These are phyloP conservation scores for Meteorus colon DNA, from an alignment of 2,888 invertebrate genomes.

Conservation along the genomic window DNA sequence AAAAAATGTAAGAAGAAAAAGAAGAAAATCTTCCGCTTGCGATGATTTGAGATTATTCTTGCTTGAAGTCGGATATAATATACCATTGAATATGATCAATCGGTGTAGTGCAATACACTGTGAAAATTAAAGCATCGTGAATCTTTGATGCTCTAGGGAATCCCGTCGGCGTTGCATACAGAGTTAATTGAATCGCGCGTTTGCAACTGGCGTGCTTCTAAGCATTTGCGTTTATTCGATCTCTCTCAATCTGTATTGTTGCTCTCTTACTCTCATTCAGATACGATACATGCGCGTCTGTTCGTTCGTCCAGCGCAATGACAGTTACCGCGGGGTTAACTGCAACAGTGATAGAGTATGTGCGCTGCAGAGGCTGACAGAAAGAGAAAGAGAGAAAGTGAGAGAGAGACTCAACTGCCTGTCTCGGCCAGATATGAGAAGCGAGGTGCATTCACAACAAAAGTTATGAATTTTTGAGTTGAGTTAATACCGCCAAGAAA, in stretches of 20 bases:
- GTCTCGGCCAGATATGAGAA: constrained; percentile 44
- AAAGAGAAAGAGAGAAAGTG: constrained; percentile 9
- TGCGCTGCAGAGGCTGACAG: not conserved
- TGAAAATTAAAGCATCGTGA: constrained; percentile 44
- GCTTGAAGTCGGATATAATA: constrained; percentile 49
- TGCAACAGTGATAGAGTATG: constrained; percentile 34
- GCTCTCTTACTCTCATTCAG: constrained; percentile 26
- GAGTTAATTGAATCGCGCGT: constrained; percentile 54
- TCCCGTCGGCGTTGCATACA: constrained; percentile 51
- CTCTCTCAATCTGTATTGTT: constrained; percentile 5
- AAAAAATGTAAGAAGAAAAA: constrained; percentile 28
- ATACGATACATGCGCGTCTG: constrained; percentile 28
- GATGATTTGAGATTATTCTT: constrained; percentile 25
- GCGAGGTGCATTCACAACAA: not conserved
- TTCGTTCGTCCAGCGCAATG: constrained; percentile 34
- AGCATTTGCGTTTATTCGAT: not conserved
- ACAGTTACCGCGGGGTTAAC: constrained; percentile 47
- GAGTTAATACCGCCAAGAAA: constrained; percentile 15
- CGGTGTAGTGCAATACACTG: constrained; percentile 23
- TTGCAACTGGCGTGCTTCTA: constrained; percentile 48
- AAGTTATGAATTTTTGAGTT: constrained; percentile 41
- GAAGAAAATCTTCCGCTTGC: not conserved
- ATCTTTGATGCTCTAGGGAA: constrained; percentile 55
- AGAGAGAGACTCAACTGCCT: constrained; percentile 4
- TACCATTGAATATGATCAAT: not conserved